A percentile compares a stretch with the other conserved stretches of the same genome.
Conservation (phyloP, 2,113 vertebrate genomes). For the Clarias macrocephalus region DNA sequence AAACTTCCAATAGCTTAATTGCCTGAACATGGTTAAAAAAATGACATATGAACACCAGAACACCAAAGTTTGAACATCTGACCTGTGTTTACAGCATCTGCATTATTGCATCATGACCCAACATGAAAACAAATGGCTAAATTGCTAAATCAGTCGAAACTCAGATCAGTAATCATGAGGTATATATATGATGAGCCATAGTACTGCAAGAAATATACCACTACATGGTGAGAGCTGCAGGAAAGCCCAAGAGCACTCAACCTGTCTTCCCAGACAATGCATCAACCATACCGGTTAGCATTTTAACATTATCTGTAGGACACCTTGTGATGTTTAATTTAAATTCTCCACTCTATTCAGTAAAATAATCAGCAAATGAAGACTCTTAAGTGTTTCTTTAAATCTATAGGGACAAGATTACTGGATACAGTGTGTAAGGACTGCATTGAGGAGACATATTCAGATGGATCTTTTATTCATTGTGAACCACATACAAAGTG, state of each 20-base stretch:
- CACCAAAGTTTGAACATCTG: no score
- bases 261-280: slow-evolving; percentile 29
- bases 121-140: no score
- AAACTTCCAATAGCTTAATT: no score
- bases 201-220: no score
- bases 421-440: slow-evolving; percentile 45
- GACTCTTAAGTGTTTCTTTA: background rate
- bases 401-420: slow-evolving; percentile 28
- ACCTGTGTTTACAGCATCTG: no score
- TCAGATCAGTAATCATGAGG: no score
- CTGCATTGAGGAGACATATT: slow-evolving; percentile 43
- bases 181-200: no score
- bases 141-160: no score
- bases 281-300: slow-evolving; percentile 26
- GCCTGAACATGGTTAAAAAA: no score
- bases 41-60: no score
- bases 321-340: background rate
- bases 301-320: background rate
- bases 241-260: slow-evolving; percentile 23
- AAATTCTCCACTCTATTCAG: background rate
- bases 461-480: slow-evolving; percentile 38
- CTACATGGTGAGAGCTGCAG: background rate
- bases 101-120: no score
- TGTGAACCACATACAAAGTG: slow-evolving; percentile 48
- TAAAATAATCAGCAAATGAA: background rate